These are phyloP conservation scores for Syngnathus floridae DNA, from an alignment of 2,113 vertebrate species.

Conservation along the genomic window DNA sequence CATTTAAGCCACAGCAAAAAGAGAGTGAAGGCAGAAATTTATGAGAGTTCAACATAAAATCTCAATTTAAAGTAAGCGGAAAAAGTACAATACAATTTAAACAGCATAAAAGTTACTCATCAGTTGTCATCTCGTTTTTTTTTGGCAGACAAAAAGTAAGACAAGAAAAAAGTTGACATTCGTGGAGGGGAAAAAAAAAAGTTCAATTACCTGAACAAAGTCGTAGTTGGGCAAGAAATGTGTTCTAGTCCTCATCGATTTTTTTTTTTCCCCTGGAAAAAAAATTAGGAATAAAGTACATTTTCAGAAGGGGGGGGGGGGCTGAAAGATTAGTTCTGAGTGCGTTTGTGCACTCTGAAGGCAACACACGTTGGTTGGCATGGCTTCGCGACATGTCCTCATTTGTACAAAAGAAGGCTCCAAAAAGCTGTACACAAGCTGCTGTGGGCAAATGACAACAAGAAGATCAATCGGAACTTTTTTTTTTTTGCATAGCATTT, in stretches of 20 bases:
- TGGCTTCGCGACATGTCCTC: conserved; percentile 54
- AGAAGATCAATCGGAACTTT: not conserved
- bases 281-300: not conserved
- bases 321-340: not conserved
- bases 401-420: conserved; percentile 57
- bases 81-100: not conserved
- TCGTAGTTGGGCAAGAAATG: not conserved
- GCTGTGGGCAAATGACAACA: conserved; percentile 21
- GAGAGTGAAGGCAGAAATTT: not conserved
- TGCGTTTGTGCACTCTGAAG: conserved; percentile 47
- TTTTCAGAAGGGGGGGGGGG: not conserved
- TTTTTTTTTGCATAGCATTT: conserved; percentile 71
- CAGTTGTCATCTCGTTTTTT: not conserved
- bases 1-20: not conserved
- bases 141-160: not conserved
- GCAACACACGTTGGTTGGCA: conserved; percentile 60
- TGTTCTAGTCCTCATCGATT: not conserved
- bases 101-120: not conserved
- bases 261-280: not conserved
- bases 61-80: not conserved
- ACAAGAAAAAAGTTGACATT: not conserved
- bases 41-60: not conserved
- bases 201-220: not conserved
- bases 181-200: not conserved
- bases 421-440: conserved; percentile 38